Conservation (phyloP, 2,797 vertebrate genomes). For the Xyrichtys novacula region DNA sequence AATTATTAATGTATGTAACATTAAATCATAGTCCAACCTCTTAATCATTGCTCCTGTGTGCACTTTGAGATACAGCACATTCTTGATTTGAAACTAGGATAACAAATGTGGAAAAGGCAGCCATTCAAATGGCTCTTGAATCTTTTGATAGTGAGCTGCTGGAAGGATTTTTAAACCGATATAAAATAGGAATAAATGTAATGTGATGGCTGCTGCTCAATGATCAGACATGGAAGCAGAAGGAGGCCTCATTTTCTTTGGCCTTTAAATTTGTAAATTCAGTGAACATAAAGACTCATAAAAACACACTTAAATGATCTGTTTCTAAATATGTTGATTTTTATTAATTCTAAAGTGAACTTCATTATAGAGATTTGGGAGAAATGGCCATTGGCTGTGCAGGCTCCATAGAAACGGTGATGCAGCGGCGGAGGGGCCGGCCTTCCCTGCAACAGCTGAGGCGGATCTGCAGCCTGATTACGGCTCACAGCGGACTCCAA, state of each 20-base stretch:
- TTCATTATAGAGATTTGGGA: background rate
- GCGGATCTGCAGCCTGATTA: constrained; percentile 81
- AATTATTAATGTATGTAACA: background rate
- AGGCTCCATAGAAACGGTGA: constrained; percentile 66
- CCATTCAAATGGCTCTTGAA: background rate
- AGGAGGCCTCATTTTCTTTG: too few species aligned
- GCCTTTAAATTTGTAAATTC: too few species aligned
- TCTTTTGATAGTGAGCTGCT: background rate
- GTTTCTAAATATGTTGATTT: too few species aligned
- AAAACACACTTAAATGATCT: too few species aligned
- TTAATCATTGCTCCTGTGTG: background rate
- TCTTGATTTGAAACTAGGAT: background rate
- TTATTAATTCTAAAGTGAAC: background rate
- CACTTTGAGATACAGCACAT: background rate
- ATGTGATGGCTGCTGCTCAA: background rate
- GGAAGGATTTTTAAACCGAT: too few species aligned
- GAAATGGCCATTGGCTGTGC: constrained; percentile 54
- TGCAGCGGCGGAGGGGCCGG: constrained; percentile 67
- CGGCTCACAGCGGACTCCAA: constrained; percentile 68
- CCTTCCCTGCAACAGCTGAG: constrained; percentile 83
- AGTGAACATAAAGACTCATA: too few species aligned
- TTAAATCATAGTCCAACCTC: background rate
- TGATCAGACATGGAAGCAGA: too few species aligned
- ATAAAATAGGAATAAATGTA: background rate
- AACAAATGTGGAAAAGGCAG: too few species aligned